Evolutionary conservation across 2,888 invertebrate species (phyloP).

Genomic region (Xestia rhomboidea): DNA sequence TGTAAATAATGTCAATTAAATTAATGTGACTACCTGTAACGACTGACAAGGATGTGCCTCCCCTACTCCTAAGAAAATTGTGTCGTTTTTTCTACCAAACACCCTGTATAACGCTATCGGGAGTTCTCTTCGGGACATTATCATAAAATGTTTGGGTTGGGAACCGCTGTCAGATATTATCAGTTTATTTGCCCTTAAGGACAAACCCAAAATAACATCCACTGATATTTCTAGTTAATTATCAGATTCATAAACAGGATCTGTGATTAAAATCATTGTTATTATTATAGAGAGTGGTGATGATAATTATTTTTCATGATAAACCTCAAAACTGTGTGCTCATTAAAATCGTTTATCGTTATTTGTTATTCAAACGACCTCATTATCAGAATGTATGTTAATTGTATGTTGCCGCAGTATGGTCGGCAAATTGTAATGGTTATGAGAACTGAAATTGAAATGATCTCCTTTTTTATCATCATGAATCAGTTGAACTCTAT

Average conservation of each 20-base stretch:
- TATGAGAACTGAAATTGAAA: constrained; percentile 2
- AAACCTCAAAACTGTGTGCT: constrained; percentile 15
- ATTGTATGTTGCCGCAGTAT: constrained; percentile 22
- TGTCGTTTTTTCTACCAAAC: background rate
- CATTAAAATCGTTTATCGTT: constrained; percentile 51
- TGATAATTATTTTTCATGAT: constrained; percentile 26
- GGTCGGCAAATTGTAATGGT: constrained; percentile 17
- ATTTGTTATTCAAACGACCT: constrained; percentile 49
- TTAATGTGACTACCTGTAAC: no score
- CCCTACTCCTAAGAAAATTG: background rate
- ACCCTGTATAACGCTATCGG: background rate
- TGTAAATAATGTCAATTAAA: no score
- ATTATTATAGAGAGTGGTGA: background rate
- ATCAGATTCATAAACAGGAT: background rate
- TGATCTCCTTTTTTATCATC: background rate
- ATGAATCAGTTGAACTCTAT: background rate
- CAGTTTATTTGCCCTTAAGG: background rate
- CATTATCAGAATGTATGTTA: constrained; percentile 42
- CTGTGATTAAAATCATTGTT: constrained; percentile 14
- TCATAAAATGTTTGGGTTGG: constrained; percentile 7
- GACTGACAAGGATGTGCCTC: no score
- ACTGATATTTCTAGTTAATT: background rate
- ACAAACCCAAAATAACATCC: background rate
- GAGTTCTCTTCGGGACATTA: background rate
- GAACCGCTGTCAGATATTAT: background rate